These are phyloP conservation scores for Spatulosminthurus flaviceps DNA, from an alignment of 2,888 invertebrate species.

Conservation along the genomic window DNA sequence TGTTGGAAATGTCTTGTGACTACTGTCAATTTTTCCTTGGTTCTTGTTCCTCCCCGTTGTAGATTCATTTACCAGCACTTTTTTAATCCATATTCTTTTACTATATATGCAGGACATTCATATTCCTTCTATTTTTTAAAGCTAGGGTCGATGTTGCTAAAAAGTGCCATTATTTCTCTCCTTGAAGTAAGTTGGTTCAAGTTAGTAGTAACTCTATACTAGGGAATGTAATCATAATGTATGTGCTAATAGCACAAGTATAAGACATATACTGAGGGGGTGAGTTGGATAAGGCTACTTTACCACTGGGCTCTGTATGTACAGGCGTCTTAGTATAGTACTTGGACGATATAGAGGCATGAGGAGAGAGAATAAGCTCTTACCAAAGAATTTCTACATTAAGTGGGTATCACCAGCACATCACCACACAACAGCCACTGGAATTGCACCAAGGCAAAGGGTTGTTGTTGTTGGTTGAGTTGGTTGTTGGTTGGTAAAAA, in stretches of 20 bases:
- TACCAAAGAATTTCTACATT: constrained; percentile 8
- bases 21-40: constrained; percentile 16
- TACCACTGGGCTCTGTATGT: no score
- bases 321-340: no score
- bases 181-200: not conserved
- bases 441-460: constrained; percentile 13
- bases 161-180: not conserved
- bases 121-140: not conserved
- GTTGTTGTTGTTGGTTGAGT: no score
- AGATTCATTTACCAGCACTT: not conserved
- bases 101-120: not conserved
- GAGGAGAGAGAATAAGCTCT: not conserved
- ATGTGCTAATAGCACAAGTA: constrained; percentile 23
- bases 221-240: constrained; percentile 20
- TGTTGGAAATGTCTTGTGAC: constrained; percentile 24
- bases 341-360: not conserved
- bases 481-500: not conserved
- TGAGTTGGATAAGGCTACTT: not conserved
- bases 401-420: not conserved
- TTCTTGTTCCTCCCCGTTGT: not conserved
- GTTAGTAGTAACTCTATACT: constrained; percentile 21
- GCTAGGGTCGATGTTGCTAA: not conserved
- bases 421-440: not conserved
- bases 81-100: not conserved
- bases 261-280: not conserved